phyloP scores from a whole-genome alignment of 2,113 vertebrate genomes.

The Laticauda colubrina region DNA sequence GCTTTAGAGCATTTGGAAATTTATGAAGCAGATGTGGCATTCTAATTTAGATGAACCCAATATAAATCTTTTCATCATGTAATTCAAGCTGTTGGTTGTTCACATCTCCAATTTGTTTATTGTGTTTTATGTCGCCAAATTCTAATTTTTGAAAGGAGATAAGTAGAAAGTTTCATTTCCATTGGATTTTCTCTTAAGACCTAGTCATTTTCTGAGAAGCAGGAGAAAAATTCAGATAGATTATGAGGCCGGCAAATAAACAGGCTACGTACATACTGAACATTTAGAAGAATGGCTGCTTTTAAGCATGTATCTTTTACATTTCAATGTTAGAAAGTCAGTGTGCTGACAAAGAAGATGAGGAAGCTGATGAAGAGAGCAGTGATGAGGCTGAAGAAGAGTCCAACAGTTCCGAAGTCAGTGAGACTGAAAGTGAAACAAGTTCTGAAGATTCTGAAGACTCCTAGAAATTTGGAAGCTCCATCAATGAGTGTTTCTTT shows the following conservation, averaged over 20 bases:
- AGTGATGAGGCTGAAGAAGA: constrained; percentile 44
- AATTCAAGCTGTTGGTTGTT: not conserved
- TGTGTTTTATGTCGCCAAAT: not conserved
- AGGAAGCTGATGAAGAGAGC: constrained; percentile 50
- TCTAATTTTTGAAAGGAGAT: not conserved
- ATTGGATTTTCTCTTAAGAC: not conserved
- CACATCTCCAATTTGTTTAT: not conserved
- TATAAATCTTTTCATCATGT: not conserved
- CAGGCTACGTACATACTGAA: not conserved
- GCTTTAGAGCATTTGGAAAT: not conserved
- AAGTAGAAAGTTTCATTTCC: not conserved
- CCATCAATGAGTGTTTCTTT: not conserved
- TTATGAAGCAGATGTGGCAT: not conserved
- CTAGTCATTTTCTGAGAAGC: not conserved
- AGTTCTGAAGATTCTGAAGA: constrained; percentile 50
- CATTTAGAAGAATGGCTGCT: not conserved
- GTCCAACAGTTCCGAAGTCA: constrained; percentile 35
- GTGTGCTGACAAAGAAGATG: constrained; percentile 28
- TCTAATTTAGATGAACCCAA: not conserved
- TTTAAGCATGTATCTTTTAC: constrained; percentile 45
- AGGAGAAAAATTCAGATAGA: not conserved
- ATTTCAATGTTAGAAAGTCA: constrained; percentile 61
- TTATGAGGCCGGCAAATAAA: not conserved
- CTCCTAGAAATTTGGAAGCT: constrained; percentile 20
- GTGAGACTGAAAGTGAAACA: constrained; percentile 26